These are phyloP conservation scores for Psittacula echo DNA, from an alignment of 2,797 vertebrate species.

Conservation along the genomic window DNA sequence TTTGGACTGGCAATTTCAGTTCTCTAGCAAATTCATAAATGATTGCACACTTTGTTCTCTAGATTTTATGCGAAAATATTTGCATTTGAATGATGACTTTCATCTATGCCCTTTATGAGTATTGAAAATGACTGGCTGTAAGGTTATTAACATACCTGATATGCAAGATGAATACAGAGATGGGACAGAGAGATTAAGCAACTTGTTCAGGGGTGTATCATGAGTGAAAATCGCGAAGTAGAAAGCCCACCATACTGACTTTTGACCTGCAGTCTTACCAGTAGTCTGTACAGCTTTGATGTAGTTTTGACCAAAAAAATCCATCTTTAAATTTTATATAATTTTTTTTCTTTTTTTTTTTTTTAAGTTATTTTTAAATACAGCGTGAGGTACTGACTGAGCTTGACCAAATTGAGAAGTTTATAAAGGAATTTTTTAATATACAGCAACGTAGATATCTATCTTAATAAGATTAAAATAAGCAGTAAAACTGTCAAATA, in stretches of 20 bases:
- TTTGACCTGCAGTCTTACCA: background rate
- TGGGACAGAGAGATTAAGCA: background rate
- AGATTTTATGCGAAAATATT: background rate
- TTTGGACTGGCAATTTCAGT: background rate
- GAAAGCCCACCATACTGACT: background rate
- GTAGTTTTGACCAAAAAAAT: background rate
- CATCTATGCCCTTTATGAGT: background rate
- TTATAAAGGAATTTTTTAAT: background rate
- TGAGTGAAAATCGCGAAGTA: background rate
- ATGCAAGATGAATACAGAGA: background rate
- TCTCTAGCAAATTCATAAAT: background rate
- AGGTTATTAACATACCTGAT: background rate
- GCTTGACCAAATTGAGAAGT: background rate
- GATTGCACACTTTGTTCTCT: background rate
- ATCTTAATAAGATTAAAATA: conserved; percentile 12
- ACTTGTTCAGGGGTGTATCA: background rate
- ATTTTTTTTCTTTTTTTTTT: background rate
- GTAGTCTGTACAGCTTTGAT: background rate
- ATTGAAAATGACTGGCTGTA: background rate
- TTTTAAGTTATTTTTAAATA: background rate
- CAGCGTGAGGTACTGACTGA: background rate
- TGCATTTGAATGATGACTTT: background rate
- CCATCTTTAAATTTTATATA: background rate
- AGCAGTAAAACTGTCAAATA: background rate
- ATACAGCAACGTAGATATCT: background rate